A percentile compares a stretch with the other conserved stretches of the same genome.
Conservation (phyloP, 2,113 vertebrate genomes). For the Nibea coibor region DNA sequence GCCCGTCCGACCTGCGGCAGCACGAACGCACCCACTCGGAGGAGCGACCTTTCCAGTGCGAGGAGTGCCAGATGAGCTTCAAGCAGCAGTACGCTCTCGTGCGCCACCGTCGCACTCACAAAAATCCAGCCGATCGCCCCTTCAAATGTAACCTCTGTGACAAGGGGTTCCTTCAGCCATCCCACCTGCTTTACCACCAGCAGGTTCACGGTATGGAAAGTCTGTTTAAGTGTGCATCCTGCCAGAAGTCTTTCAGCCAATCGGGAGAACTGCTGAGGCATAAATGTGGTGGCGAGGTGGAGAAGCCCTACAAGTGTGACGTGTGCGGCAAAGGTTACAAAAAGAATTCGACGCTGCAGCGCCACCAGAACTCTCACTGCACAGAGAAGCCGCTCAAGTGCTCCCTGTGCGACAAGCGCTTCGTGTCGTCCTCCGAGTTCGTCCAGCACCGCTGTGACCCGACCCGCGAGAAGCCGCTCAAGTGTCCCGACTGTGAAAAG, state of each 20-base stretch:
- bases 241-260: slow-evolving; percentile 97
- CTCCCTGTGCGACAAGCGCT: slow-evolving; percentile 94
- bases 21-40: slow-evolving; percentile 96
- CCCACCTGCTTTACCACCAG: slow-evolving; percentile 95
- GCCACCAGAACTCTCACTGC: slow-evolving; percentile 93
- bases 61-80: slow-evolving; percentile 98
- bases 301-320: slow-evolving; percentile 94
- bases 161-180: slow-evolving; percentile 94
- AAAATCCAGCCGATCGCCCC: slow-evolving; percentile 84
- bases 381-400: slow-evolving; percentile 94
- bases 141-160: slow-evolving; percentile 96
- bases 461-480: slow-evolving; percentile 93
- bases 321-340: slow-evolving; percentile 97
- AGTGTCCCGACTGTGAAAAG: slow-evolving; percentile 96
- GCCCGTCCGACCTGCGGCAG: slow-evolving; percentile 94
- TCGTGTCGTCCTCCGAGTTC: slow-evolving; percentile 95
- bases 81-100: slow-evolving; percentile 97
- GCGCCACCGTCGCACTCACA: slow-evolving; percentile 95
- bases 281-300: slow-evolving; percentile 89
- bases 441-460: slow-evolving; percentile 97
- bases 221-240: slow-evolving; percentile 95
- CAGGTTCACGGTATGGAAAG: slow-evolving; percentile 95
- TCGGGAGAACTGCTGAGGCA: slow-evolving; percentile 94
- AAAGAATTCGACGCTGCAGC: slow-evolving; percentile 93
- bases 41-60: slow-evolving; percentile 96